Base-by-base conservation (phyloP, 1,140 invertebrate genomes). In the Psix sp. region DNA sequence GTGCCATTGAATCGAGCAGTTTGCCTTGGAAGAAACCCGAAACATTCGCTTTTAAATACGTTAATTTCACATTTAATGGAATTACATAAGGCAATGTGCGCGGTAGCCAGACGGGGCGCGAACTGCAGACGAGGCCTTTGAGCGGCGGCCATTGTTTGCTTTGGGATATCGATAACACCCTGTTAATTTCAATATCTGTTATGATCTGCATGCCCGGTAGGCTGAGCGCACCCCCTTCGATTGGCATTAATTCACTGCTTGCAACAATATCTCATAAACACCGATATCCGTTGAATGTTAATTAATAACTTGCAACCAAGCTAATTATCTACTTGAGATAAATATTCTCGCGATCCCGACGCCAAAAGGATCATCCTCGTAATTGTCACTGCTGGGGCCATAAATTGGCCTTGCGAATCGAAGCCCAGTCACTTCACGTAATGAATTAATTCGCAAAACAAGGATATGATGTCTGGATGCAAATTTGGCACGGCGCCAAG, bases 381-480 rank as follows among this genome's bases (percentile, higher is more conserved):
- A 70, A 63, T 51, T 57, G 59, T 65, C 52, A 72, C 59, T 59
- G 57, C n/a, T n/a, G 36, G 13, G 1, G 17, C 7, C 39, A 51
- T 72, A 65, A 65, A 72, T 72, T 43, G n/a, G n/a, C 31, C 10
- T 57, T 14, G 45, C 39, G 9, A 63, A 42, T 71, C 68, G 39
- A 72, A 57, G 36, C 49, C 51, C 45, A 39, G 67, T 57, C 59
- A 72, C 57, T 72, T 71, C 49, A 45, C 63, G 38, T 71, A 71
- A 71, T 71, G 67, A 71, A 71, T 71, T 71, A 62, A 71, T 71
- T 71, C 29, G 49, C 24, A 51, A 71, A 57, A 63, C 67, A 63
- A 56, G 63, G 60, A 57, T 71, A 71, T 71, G 57, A 71, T 49
- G 42, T 29, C 13, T 9, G 10, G 46, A 31, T 33, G 43, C 3